Evolutionary conservation across 2,797 vertebrate genomes (phyloP), one percentile per base, ranked within the genome.

Genomic region (Strix occidentalis): DNA sequence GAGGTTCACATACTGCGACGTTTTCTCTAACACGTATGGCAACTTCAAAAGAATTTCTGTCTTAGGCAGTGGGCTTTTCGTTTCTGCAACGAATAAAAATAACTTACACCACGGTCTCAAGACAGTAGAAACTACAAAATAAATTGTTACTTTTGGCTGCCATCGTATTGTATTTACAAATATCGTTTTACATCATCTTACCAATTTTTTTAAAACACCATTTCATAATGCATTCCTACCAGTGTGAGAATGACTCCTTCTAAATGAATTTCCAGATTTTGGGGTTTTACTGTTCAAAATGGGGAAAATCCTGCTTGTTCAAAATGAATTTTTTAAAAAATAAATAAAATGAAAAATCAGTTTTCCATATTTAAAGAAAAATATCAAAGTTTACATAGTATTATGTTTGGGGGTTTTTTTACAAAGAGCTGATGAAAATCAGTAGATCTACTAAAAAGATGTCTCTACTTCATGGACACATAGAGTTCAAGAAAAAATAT

Each of bases 1-100:
- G 50, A 54, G 16, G 26, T 68, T 82, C 50, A 10, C 1, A 1
- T 10, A 37, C 16, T 54, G 19, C 7, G 4, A 37, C 0, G 1
- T 26, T 43, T 77, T 41, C 48, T 46, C n/a, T 46, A 71, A 56
- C 33, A 56, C 11, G 9, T 6, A 35, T 0, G 78, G 26, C 13
- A 78, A n/a, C 25, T 65, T 69, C 37, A 61, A 68, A 76, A 80
- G 19, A 41, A 64, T 43, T 69, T 60, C 12, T 64, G 21, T 60
- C 46, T 80, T 53, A 29, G 5, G 17, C 15, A 76, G 33, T 9
- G 21, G 13, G n/a, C 1, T 72, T 79, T 78, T 51, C 16, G 1
- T 72, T 70, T 70, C 65, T 48, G 12, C 17, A 81, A 15, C 10
- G 25, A 80, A 85, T 35, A 76, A 65, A 90, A 76, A 57, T 26